These are phyloP conservation scores for Agelastica alni DNA, from an alignment of 2,888 invertebrate genomes.

Conservation along the genomic window DNA sequence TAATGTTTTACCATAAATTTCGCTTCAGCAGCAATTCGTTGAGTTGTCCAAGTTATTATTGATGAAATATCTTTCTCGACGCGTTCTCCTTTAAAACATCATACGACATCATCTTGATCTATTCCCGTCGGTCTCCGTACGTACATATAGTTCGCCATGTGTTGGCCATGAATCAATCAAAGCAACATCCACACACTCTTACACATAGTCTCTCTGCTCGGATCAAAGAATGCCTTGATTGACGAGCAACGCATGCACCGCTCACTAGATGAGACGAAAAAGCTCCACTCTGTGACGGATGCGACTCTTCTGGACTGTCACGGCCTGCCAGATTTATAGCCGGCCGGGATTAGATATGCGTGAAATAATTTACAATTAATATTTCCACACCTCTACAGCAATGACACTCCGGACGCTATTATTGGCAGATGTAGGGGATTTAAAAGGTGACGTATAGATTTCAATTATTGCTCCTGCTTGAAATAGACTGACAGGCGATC, in stretches of 20 bases:
- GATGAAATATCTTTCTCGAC: no score
- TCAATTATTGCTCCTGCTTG: constrained; percentile 27
- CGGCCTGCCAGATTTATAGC: constrained; percentile 39
- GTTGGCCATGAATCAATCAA: constrained; percentile 56
- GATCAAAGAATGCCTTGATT: constrained; percentile 52
- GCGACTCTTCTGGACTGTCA: constrained; percentile 36
- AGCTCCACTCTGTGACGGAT: constrained; percentile 32
- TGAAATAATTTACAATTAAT: constrained; percentile 46
- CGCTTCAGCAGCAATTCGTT: no score
- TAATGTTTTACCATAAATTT: no score
- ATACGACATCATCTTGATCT: constrained; percentile 14
- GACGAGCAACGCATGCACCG: constrained; percentile 49
- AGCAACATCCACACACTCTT: constrained; percentile 43
- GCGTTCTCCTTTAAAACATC: no score
- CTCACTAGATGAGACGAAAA: constrained; percentile 30
- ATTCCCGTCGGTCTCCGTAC: constrained; percentile 30
- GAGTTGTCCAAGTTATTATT: no score
- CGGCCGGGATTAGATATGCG: constrained; percentile 42
- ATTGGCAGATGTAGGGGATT: constrained; percentile 32
- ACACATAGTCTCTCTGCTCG: no score
- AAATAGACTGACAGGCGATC: constrained; percentile 26
- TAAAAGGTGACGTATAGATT: constrained; percentile 26
- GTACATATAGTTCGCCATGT: constrained; percentile 49
- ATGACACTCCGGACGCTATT: constrained; percentile 29
- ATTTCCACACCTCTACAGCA: constrained; percentile 37